These are phyloP conservation scores for Harpagoxenus sublaevis DNA, from an alignment of 2,888 invertebrate species.

Conservation along the genomic window DNA sequence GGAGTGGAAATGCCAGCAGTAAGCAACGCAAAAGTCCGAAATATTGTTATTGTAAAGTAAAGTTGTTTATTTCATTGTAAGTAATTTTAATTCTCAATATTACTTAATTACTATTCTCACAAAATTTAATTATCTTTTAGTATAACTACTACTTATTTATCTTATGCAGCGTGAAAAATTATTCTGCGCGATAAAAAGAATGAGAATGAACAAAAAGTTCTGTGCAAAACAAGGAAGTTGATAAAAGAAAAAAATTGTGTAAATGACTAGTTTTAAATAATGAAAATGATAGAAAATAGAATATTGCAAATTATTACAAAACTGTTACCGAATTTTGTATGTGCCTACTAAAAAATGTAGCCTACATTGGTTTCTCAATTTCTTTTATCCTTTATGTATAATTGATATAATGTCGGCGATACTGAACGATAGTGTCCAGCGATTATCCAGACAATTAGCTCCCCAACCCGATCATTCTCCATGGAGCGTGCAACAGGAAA, in stretches of 20 bases:
- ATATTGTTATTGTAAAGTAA: too few species aligned
- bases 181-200: neutral
- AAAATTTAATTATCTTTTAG: neutral
- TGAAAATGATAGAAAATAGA: neutral
- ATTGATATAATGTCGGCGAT: neutral
- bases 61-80: neutral
- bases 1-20: too few species aligned
- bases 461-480: slow-evolving; percentile 1
- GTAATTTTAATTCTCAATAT: neutral
- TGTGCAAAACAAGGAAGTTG: neutral
- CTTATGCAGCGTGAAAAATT: neutral
- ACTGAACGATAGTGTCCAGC: neutral
- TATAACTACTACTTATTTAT: neutral
- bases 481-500: slow-evolving; percentile 43
- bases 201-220: neutral
- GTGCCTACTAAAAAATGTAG: neutral
- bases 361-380: neutral
- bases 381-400: neutral
- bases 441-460: slow-evolving; percentile 42
- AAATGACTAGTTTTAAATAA: neutral
- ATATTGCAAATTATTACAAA: neutral
- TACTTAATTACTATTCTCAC: neutral
- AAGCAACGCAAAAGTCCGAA: too few species aligned
- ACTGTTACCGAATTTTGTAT: neutral
- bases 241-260: neutral